Evolutionary conservation across 2,797 vertebrate genomes (phyloP).

Genomic region (Capromys pilorides): DNA sequence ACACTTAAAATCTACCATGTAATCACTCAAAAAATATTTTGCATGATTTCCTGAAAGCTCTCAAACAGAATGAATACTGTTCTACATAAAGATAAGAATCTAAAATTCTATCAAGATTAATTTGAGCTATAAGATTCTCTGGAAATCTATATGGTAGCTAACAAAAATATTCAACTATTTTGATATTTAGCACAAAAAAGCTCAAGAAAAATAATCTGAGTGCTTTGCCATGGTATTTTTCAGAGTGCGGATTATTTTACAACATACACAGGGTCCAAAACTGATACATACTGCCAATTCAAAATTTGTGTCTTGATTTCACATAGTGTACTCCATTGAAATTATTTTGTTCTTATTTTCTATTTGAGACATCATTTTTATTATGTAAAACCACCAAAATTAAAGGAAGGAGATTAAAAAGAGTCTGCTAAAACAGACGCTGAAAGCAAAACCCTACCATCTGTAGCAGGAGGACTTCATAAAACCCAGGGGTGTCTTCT

Average conservation of each 20-base stretch:
- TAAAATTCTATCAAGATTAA: neutral
- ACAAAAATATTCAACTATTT: slow-evolving; percentile 33
- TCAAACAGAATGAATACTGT: neutral
- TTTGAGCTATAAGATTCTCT: neutral
- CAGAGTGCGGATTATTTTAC: slow-evolving; percentile 43
- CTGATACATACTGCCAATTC: neutral
- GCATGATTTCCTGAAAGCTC: neutral
- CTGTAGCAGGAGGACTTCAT: slow-evolving; percentile 79
- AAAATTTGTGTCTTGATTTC: slow-evolving; percentile 31
- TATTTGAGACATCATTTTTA: slow-evolving; percentile 30
- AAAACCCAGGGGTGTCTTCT: slow-evolving; percentile 83
- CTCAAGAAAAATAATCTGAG: slow-evolving; percentile 2
- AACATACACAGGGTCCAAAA: neutral
- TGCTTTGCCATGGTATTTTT: neutral
- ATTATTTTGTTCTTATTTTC: slow-evolving; percentile 44
- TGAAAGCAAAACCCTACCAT: slow-evolving; percentile 79
- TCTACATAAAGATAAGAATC: neutral
- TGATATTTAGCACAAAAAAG: neutral
- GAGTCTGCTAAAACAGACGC: slow-evolving; percentile 66
- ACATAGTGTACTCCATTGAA: slow-evolving; percentile 31
- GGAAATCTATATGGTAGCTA: neutral
- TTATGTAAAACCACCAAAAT: slow-evolving; percentile 66
- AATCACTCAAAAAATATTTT: slow-evolving; percentile 21
- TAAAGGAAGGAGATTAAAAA: slow-evolving; percentile 59
- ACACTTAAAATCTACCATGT: neutral